Base-by-base conservation (phyloP, 1,140 invertebrate species). In the Penaeus indicus region DNA sequence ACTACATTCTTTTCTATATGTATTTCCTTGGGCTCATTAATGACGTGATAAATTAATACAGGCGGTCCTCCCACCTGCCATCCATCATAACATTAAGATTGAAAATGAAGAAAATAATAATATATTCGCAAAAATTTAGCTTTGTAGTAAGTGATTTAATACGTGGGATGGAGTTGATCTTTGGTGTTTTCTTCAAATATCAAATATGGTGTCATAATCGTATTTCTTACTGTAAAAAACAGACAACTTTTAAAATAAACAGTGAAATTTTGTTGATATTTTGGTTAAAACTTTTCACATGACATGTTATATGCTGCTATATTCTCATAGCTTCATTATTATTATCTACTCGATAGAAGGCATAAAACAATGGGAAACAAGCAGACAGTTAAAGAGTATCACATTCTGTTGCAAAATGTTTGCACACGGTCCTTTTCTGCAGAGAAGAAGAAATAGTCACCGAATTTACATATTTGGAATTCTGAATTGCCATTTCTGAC, bases 11-110 rank as follows among this genome's bases (percentile, higher is more conserved):
- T 54, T 54, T 54, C 72, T 32, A 38, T 54, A 81, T 42, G 64
- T 80, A 27, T 80, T 25, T 27, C 42, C 21, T 80, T 86, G 85
- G 60, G 85, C 85, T 86, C 85, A 80, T 86, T 67, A 86, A 86
- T 69, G 85, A 86, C 85, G 85, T 86, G 85, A 86, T 86, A 86
- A 80, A 19, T 60, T 47, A 75, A 13, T 78, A 69, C 85, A 67
- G 85, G 77, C 72, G 81, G 77, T 86, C 85, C 85, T 86, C 85
- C 61, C 79, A 85, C 85, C 85, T 77, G 64, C 75, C 85, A 61
- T 78, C 75, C 75, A 86, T 78, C 85, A 86, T 27, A 64, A 78
- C 61, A 27, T 22, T 64, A 79, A 79, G 69, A 60, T 85, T 85
- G 32, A 85, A 78, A 61, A 47, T 21, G 27, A 85, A 72, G 10